These are phyloP conservation scores for Cybosia mesomella DNA, from an alignment of 2,888 invertebrate species.

Conservation along the genomic window DNA sequence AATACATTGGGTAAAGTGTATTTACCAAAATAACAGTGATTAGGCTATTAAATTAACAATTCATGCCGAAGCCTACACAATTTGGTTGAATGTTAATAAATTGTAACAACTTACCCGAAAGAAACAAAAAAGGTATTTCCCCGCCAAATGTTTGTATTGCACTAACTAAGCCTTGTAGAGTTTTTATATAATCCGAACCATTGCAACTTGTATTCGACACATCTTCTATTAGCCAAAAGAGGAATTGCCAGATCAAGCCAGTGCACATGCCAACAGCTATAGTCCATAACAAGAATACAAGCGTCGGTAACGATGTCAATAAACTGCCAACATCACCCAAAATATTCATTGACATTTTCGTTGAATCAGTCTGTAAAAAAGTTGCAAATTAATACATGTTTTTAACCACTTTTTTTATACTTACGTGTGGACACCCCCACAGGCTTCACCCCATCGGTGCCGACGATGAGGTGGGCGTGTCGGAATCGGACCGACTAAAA, in stretches of 20 bases:
- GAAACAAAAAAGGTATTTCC: conserved; percentile 95
- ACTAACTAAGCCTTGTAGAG: conserved; percentile 91
- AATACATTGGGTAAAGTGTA: no score
- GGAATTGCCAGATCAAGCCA: conserved; percentile 94
- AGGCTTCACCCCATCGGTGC: no score
- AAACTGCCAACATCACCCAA: conserved; percentile 90
- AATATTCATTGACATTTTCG: conserved; percentile 89
- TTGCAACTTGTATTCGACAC: conserved; percentile 84
- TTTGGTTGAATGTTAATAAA: conserved; percentile 3
- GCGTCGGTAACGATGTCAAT: conserved; percentile 88
- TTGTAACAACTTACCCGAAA: conserved; percentile 87
- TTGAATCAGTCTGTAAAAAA: conserved; percentile 87
- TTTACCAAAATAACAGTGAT: no score
- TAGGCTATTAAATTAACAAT: no score
- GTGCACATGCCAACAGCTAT: conserved; percentile 94
- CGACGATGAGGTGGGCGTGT: no score
- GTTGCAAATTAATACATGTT: neutral
- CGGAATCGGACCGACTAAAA: no score
- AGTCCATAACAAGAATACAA: conserved; percentile 93
- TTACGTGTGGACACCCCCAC: no score
- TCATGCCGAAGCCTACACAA: neutral
- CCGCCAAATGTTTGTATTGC: conserved; percentile 94
- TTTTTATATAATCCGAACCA: conserved; percentile 88
- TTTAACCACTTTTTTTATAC: no score
- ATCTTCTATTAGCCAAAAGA: conserved; percentile 95